A percentile compares a stretch with the other conserved stretches of the same genome.
phyloP scores from a whole-genome alignment of 2,797 vertebrate genomes.

The Falco concolor region DNA sequence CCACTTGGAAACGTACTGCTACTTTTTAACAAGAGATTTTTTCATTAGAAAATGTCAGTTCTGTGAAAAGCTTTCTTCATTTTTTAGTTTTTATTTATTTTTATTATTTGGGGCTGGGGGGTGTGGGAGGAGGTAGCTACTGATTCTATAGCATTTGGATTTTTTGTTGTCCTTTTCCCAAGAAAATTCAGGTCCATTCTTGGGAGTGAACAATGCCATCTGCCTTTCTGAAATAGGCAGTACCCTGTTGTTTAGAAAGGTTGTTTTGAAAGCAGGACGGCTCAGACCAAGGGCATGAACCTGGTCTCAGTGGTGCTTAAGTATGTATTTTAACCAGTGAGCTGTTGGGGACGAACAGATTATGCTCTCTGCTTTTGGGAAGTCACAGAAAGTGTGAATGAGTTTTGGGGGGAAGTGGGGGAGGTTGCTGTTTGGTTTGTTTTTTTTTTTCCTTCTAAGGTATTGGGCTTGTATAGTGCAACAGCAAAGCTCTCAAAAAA shows the following conservation, averaged over 20 bases:
- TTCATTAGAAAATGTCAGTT: background rate
- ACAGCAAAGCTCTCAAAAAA: background rate
- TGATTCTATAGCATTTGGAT: background rate
- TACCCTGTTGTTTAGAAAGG: background rate
- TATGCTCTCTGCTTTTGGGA: background rate
- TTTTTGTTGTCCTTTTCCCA: background rate
- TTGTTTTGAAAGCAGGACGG: background rate
- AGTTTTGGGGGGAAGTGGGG: no score
- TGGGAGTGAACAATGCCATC: background rate
- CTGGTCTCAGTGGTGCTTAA: background rate
- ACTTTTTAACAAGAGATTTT: background rate
- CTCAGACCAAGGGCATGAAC: background rate
- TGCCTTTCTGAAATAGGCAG: background rate
- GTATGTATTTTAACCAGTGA: background rate
- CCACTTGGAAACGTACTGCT: background rate
- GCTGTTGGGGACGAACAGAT: background rate
- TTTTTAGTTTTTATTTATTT: no score
- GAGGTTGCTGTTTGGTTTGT: background rate
- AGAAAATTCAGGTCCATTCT: background rate
- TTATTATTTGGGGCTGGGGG: no score
- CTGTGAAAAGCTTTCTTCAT: background rate
- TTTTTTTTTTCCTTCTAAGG: background rate
- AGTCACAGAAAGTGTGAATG: background rate
- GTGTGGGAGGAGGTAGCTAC: no score
- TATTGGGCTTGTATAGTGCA: background rate